Evolutionary conservation across 1,140 invertebrate species (phyloP), one percentile per base, ranked within the genome.

Genomic region (Trichonephila clavata): DNA sequence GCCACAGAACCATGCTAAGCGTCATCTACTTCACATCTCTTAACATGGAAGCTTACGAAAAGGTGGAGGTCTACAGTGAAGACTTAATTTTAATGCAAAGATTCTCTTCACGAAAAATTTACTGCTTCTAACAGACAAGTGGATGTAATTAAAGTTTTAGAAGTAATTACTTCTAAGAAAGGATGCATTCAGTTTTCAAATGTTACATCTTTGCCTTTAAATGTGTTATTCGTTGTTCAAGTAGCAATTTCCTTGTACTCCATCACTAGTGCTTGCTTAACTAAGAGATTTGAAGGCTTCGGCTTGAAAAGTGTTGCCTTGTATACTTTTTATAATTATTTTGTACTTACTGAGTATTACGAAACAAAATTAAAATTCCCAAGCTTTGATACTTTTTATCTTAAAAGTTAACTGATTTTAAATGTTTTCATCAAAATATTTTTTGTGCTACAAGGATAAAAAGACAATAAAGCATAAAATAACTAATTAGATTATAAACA

Each of bases 131-230:
- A 20, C 24, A 21, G 1, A 16, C 39, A 3, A 50, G 57, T 84
- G 24, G 43, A 8, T 59, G 57, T 57, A 84, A 84, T 84, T 84
- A 84, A 84, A 84, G 20, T 84, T 57, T 84, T 59, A 84, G 57
- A 57, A 50, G 81, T 50, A 59, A 84, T 84, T 84, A 84, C 18
- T 18, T 57, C 13, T 57, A 32, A 14, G 4, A 21, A 57, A 50
- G 50, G 81, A 14, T 5, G n/a, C 8, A 14, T n/a, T 8, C 4
- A 4, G 43, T 27, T 50, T 50, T 24, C 81, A 5, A 57, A 24
- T 57, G n/a, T 84, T 57, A 57, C 57, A 59, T 84, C 57, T 57
- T 59, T 84, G 20, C 50, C 57, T 84, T 84, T 59, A 59, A 84
- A 57, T 50, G 21, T 18, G 21, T 14, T 84, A 57, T 57, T 13